These are phyloP conservation scores for Echinops telfairi DNA, from an alignment of 2,113 vertebrate genomes.

Conservation along the genomic window DNA sequence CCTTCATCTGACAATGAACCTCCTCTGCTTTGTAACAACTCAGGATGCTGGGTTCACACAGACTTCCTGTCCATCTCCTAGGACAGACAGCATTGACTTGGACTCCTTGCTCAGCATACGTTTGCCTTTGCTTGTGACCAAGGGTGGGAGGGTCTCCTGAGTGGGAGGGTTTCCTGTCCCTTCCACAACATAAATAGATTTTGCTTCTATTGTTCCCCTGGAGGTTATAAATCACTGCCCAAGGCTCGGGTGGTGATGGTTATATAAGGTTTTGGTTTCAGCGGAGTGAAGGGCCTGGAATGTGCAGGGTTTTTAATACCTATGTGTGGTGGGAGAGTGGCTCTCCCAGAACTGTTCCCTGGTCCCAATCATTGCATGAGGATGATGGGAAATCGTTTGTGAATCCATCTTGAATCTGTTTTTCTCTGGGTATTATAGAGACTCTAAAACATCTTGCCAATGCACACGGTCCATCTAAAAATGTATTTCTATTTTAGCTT, in stretches of 20 bases:
- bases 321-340: not conserved
- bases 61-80: not conserved
- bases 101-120: not conserved
- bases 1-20: not conserved
- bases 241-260: too few species aligned
- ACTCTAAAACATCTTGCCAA: too few species aligned
- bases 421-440: fast-evolving
- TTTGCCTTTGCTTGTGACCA: not conserved
- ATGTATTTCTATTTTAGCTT: not conserved
- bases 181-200: not conserved
- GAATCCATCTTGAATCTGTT: not conserved
- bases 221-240: not conserved
- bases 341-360: not conserved
- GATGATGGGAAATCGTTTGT: not conserved
- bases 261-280: not conserved
- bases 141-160: not conserved
- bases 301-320: too few species aligned
- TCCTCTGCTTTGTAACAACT: not conserved
- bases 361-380: not conserved
- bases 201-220: not conserved
- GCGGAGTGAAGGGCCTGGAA: not conserved
- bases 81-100: not conserved
- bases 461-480: not conserved
- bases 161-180: not conserved
- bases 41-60: not conserved